Percentiles rank a stretch among this genome's conserved stretches.
phyloP scores from a whole-genome alignment of 35 echinoderm and acorn worm species.

The Diadema setosum region DNA sequence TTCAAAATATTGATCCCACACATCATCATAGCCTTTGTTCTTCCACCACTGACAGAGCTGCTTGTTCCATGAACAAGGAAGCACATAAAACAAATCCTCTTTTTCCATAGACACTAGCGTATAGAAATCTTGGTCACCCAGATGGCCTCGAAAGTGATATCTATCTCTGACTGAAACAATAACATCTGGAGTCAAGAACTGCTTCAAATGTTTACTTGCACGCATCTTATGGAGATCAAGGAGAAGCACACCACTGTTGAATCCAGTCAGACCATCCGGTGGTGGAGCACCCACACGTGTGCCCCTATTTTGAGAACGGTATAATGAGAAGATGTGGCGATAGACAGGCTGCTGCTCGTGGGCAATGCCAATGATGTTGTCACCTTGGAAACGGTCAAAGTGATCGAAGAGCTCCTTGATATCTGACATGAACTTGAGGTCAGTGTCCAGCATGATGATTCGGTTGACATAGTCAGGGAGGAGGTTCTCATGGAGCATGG shows the following conservation, averaged over 20 bases:
- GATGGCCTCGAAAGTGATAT: constrained; percentile 89
- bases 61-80: constrained; percentile 92
- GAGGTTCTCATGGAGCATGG: constrained; percentile 66
- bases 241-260: constrained; percentile 91
- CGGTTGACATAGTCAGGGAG: constrained; percentile 73
- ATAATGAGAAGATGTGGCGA: constrained; percentile 85
- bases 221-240: constrained; percentile 76
- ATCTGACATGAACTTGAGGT: constrained; percentile 89
- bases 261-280: constrained; percentile 88
- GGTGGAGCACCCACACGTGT: constrained; percentile 88
- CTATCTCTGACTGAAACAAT: constrained; percentile 52
- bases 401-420: constrained; percentile 73
- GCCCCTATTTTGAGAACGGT: constrained; percentile 70
- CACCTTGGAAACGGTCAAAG: constrained; percentile 63
- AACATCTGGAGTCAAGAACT: constrained; percentile 21
- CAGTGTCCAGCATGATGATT: constrained; percentile 81
- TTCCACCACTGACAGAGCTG: constrained; percentile 93
- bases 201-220: constrained; percentile 35
- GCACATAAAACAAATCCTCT: constrained; percentile 80
- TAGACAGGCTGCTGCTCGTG: constrained; percentile 97
- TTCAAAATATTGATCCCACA: constrained; percentile 91
- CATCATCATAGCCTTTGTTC: constrained; percentile 82
- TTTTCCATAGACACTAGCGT: constrained; percentile 75
- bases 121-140: constrained; percentile 97
- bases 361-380: constrained; percentile 84